Evolutionary conservation across 2,113 vertebrate genomes (phyloP).

Genomic region (Danio rerio): DNA sequence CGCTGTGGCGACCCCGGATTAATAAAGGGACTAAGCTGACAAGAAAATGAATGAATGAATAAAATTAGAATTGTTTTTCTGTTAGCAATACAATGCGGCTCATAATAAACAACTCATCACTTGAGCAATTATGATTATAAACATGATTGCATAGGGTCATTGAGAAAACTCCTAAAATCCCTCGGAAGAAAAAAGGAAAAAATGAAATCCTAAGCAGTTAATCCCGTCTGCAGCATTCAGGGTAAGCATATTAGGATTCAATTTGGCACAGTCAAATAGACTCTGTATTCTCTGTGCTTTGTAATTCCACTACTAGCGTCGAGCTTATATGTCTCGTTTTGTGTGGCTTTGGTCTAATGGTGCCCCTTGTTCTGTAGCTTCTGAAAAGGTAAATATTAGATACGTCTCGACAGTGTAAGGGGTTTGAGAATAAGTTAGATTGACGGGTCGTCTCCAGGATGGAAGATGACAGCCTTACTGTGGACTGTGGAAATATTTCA

Average conservation of each 20-base stretch:
- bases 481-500: slow-evolving; percentile 39
- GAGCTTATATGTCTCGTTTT: slow-evolving; percentile 43
- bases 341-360: slow-evolving; percentile 66
- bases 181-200: background rate
- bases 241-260: slow-evolving; percentile 73
- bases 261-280: slow-evolving; percentile 68
- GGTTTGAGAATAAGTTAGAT: background rate
- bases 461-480: slow-evolving; percentile 32
- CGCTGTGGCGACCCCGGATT: too few relatives aligned
- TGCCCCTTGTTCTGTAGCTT: background rate
- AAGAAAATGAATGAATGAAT: too few relatives aligned
- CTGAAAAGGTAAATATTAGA: slow-evolving; percentile 29
- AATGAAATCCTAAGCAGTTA: slow-evolving; percentile 55
- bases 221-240: slow-evolving; percentile 73
- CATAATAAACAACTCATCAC: background rate
- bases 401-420: background rate
- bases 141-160: background rate
- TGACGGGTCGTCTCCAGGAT: background rate
- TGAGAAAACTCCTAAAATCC: slow-evolving; percentile 7
- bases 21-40: too few relatives aligned
- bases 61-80: too few relatives aligned
- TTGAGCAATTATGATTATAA: background rate
- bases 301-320: slow-evolving; percentile 63
- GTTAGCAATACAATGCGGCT: background rate
- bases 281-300: slow-evolving; percentile 64